These are phyloP conservation scores for Caiman crocodilus DNA, from an alignment of 2,797 vertebrate species.

Conservation along the genomic window DNA sequence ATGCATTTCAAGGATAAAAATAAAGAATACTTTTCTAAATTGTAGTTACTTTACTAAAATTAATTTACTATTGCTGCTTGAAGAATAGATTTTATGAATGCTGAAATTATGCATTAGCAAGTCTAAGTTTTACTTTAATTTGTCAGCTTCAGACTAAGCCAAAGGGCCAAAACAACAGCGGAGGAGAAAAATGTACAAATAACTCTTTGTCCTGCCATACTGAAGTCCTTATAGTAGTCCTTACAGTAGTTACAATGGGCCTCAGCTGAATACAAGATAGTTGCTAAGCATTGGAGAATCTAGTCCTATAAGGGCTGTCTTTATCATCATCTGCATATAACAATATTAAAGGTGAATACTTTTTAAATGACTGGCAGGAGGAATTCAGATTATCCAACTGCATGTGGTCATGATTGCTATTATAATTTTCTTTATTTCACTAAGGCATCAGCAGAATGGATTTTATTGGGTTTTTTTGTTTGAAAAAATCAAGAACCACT, in stretches of 20 bases:
- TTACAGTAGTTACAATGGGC: background rate
- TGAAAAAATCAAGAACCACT: background rate
- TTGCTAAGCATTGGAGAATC: background rate
- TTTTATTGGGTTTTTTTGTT: background rate
- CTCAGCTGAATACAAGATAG: background rate
- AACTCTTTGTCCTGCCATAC: background rate
- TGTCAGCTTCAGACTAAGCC: background rate
- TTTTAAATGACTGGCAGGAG: accelerated
- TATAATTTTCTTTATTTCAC: background rate
- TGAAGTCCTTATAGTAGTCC: background rate
- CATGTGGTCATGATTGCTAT: background rate
- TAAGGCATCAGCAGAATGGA: background rate
- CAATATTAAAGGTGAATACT: background rate
- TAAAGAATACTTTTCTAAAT: background rate
- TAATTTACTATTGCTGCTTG: background rate
- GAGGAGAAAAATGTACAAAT: background rate
- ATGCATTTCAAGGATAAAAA: background rate
- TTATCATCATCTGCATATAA: background rate
- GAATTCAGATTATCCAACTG: background rate
- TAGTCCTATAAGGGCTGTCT: background rate
- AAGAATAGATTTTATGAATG: background rate
- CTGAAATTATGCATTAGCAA: background rate
- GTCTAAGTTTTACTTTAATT: background rate
- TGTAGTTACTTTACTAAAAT: background rate
- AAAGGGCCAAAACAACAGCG: background rate